These are phyloP conservation scores for Macaca nemestrina DNA, from an alignment of 2,113 vertebrate species.

Conservation along the genomic window DNA sequence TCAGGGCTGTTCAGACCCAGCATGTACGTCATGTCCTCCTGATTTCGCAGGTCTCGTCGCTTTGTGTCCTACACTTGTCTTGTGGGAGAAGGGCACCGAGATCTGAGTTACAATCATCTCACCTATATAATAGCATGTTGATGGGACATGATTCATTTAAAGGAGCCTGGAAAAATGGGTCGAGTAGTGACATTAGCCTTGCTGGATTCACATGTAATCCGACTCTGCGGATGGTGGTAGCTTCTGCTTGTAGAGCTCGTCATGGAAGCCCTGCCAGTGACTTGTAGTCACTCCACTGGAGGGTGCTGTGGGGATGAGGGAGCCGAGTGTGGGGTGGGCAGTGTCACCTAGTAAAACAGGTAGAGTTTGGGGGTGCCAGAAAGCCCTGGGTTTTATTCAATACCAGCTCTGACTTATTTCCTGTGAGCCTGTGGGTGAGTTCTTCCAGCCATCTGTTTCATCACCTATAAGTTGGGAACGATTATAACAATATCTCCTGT, in stretches of 20 bases:
- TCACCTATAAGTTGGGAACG: not conserved
- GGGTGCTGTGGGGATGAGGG: no score
- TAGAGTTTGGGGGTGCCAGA: not conserved
- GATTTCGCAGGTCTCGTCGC: not conserved
- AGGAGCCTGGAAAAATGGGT: not conserved
- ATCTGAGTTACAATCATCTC: not conserved
- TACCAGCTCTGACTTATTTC: not conserved
- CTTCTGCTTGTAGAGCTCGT: not conserved
- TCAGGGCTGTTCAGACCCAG: not conserved
- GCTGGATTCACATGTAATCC: not conserved
- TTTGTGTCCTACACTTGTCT: not conserved
- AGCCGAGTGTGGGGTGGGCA: not conserved
- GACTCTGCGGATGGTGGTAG: not conserved
- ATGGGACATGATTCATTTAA: not conserved
- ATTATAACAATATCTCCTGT: not conserved
- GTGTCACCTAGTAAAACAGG: not conserved
- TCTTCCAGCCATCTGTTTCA: not conserved
- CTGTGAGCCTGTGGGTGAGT: not conserved
- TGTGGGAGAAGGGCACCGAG: not conserved
- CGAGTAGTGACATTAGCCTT: not conserved
- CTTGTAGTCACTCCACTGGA: not conserved
- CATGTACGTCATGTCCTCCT: accelerated
- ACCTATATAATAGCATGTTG: not conserved
- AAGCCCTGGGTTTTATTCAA: not conserved
- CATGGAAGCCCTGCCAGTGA: not conserved